Evolutionary conservation across 2,888 invertebrate genomes (phyloP), one percentile per base, ranked within the genome.

Genomic region (Amphipyra tragopoginis): DNA sequence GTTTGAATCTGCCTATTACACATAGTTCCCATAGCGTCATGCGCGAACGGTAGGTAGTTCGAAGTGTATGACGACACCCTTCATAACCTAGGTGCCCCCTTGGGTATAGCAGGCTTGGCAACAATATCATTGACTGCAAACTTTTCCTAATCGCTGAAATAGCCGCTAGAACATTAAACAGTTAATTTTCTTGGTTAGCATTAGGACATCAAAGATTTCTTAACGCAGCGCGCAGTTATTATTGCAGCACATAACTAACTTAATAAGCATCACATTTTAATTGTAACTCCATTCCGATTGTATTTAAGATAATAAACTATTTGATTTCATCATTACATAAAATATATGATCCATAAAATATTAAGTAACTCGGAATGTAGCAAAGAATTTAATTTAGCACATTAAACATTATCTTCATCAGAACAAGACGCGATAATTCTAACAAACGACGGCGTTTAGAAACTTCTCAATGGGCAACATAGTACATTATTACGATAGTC

Each of bases 381-480:
- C 9, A 49, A 36, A 47, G 34, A 58, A 33, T 33, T 0, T 36
- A 60, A 57, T 65, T 56, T 65, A 47, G 45, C 53, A 47, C 55
- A 48, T 43, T 48, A 43, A 59, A 70, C 55, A 61, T 54, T 53
- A 40, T 14, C 40, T 52, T 34, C 10, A 51, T 26, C 45, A 44
- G 55, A 74, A 43, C 43, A 47, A 52, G 50, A 43, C 44, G 45
- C 40, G 47, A 66, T 66, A 61, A 64, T 70, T 47, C 42, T 56
- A 56, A 68, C 53, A 65, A 70, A 63, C 36, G 49, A 62, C 15
- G 14, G 3, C 39, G 29, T 65, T 71, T 57, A 64, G 45, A 70
- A 71, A 61, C 56, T 45, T 43, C 44, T 39, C 38, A 67, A 63
- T 71, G 49, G 45, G 36, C 44, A 62, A 67, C 38, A 45, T 56